Conservation (phyloP, 35 echinoderm and acorn worm genomes). For the Acanthaster planci region DNA sequence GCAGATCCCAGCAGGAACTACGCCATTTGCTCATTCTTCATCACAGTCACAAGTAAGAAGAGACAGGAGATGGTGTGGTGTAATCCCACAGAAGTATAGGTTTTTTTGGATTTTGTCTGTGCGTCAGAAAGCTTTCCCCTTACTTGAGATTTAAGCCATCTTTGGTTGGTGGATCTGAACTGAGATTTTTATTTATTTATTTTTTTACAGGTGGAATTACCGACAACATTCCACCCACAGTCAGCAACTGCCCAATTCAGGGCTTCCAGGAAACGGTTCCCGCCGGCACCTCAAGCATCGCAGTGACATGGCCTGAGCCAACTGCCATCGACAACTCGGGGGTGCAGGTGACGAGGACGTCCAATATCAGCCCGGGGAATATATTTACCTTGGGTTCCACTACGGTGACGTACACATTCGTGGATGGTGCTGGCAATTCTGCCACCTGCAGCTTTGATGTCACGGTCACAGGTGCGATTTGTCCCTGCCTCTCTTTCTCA, state of each 20-base stretch:
- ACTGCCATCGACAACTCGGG: constrained; percentile 76
- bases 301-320: constrained; percentile 59
- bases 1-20: constrained; percentile 52
- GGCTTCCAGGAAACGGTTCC: neutral
- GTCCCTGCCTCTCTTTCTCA: neutral
- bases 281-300: neutral
- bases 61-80: too few relatives aligned
- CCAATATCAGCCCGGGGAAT: constrained; percentile 19
- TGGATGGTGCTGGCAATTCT: constrained; percentile 25
- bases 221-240: neutral
- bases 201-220: too few relatives aligned
- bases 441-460: constrained; percentile 40
- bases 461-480: neutral
- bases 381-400: constrained; percentile 42
- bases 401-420: constrained; percentile 43
- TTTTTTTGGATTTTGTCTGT: neutral
- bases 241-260: neutral
- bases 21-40: constrained; percentile 62
- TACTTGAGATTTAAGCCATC: neutral
- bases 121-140: too few relatives aligned
- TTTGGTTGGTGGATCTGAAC: too few relatives aligned
- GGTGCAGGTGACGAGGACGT: neutral
- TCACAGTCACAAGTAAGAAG: constrained; percentile 66
- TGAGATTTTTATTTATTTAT: too few relatives aligned
- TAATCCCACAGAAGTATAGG: neutral